Conservation (phyloP, 1,140 invertebrate genomes). For the Tetramorium simillimum region DNA sequence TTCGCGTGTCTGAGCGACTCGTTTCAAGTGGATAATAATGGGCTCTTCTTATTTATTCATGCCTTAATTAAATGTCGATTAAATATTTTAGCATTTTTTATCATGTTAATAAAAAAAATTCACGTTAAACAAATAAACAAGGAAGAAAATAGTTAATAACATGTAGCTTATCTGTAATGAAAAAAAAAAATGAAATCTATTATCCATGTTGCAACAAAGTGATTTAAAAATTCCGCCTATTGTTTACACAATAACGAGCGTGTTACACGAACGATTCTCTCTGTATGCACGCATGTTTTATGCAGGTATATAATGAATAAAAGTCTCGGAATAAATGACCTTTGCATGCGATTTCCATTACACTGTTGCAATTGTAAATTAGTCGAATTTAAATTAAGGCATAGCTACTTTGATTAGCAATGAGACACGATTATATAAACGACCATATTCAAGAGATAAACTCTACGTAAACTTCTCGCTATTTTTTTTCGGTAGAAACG, state of each 20-base stretch:
- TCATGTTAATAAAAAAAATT: neutral
- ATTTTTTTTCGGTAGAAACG: neutral
- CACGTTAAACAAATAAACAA: neutral
- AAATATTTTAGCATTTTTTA: neutral
- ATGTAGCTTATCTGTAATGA: neutral
- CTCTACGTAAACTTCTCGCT: neutral
- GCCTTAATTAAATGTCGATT: neutral
- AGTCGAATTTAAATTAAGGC: constrained; percentile 15
- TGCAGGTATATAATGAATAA: neutral
- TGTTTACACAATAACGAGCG: neutral
- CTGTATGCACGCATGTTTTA: neutral
- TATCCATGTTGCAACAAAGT: neutral
- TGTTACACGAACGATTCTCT: neutral
- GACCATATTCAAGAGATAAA: neutral
- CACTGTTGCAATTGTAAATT: constrained; percentile 12
- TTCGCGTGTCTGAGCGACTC: neutral
- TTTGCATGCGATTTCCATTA: constrained; percentile 20
- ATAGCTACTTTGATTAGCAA: neutral
- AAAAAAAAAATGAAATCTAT: too few species aligned
- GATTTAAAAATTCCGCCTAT: neutral
- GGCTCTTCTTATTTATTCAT: neutral
- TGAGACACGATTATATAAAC: neutral
- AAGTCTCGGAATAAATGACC: neutral
- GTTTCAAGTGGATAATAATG: neutral
- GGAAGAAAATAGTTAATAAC: neutral